Evolutionary conservation across 1,140 invertebrate species (phyloP).

Genomic region (Ceratosolen fusciceps): DNA sequence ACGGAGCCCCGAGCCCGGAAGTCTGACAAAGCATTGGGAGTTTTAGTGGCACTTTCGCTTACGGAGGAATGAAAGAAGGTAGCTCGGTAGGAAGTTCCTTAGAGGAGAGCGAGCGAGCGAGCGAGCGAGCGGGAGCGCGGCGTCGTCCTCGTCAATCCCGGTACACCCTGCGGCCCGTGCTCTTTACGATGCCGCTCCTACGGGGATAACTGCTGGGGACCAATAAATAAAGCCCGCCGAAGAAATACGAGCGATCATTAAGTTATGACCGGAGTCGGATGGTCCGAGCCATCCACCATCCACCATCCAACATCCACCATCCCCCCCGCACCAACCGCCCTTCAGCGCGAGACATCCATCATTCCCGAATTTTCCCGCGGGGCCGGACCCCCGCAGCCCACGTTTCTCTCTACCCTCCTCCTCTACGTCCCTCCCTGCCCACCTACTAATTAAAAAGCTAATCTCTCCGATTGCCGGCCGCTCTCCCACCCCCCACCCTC

Average conservation of each 20-base stretch:
- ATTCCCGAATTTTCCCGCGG: constrained; percentile 51
- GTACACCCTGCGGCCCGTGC: constrained; percentile 22
- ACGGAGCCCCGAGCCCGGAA: not conserved
- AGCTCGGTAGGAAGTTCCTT: constrained; percentile 6
- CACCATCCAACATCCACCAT: constrained; percentile 55
- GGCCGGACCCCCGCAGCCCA: constrained; percentile 22
- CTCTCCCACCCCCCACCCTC: not conserved
- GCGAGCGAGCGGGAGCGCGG: constrained; percentile 1
- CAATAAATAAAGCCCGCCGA: constrained; percentile 53
- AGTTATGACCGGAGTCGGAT: constrained; percentile 50
- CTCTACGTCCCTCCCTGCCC: not conserved
- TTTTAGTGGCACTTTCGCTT: constrained; percentile 37
- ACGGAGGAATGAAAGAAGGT: constrained; percentile 21
- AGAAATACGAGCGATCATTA: constrained; percentile 57
- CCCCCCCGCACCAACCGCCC: constrained; percentile 30
- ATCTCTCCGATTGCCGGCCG: not conserved
- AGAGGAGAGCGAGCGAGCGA: constrained; percentile 11
- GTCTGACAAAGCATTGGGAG: constrained; percentile 8
- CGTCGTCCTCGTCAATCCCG: constrained; percentile 9
- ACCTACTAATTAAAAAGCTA: constrained; percentile 39
- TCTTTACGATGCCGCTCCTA: constrained; percentile 50
- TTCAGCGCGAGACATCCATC: too few relatives aligned
- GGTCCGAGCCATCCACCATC: constrained; percentile 32
- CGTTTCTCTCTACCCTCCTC: constrained; percentile 10
- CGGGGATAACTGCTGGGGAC: constrained; percentile 50